phyloP scores from a whole-genome alignment of 1,140 invertebrate genomes.

The Heliconius hermathena region DNA sequence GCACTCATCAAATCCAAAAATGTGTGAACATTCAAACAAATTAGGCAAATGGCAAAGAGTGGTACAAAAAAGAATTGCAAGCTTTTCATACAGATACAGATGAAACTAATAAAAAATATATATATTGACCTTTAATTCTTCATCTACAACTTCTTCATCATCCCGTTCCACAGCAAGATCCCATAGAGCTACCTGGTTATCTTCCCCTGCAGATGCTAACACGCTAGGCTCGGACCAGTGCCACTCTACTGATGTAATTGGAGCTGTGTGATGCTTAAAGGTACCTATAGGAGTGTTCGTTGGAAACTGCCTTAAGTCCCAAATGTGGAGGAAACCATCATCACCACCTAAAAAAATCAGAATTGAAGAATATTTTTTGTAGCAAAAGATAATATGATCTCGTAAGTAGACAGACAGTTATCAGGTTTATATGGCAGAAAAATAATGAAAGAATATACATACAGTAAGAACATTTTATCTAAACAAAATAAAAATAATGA shows the following conservation, averaged over 20 bases:
- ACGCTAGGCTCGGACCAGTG: constrained; percentile 95
- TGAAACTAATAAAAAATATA: no score
- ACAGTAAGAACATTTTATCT: no score
- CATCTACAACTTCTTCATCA: constrained; percentile 82
- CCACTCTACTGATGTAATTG: constrained; percentile 98
- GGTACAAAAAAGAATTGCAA: no score
- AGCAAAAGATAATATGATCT: no score
- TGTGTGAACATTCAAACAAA: no score
- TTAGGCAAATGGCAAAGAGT: no score
- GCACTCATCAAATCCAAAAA: no score
- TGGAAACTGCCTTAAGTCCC: constrained; percentile 96
- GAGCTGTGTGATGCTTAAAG: constrained; percentile 96
- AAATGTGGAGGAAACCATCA: constrained; percentile 96
- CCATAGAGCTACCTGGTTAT: constrained; percentile 98
- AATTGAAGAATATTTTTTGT: background rate
- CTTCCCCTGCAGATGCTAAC: constrained; percentile 95
- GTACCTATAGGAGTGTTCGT: constrained; percentile 92
- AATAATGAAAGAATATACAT: background rate
- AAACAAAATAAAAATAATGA: no score
- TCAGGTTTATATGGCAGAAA: background rate
- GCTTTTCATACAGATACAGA: background rate
- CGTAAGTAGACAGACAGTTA: no score
- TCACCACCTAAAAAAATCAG: constrained; percentile 89
- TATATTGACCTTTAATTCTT: constrained; percentile 83
- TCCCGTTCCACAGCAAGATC: constrained; percentile 96